Evolutionary conservation across 2,797 vertebrate species (phyloP), one percentile per base, ranked within the genome.

Genomic region (Bothrops alternatus): DNA sequence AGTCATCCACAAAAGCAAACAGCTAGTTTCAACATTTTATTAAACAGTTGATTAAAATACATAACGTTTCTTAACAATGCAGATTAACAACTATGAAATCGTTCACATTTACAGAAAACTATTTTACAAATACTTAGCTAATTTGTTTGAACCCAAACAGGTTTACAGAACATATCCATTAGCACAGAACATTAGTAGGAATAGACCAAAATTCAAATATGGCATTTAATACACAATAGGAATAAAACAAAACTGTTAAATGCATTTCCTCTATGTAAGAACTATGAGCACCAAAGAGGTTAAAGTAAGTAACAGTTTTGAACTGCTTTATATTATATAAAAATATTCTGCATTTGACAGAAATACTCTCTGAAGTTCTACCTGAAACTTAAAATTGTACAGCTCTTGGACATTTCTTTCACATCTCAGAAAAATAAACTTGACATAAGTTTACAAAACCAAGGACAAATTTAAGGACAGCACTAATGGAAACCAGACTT

Each of bases 1-100:
- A 98, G 97, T 98, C 98, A 98, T 97, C 95, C 97, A 98, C 97
- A 97, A 98, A 98, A 98, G 96, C 97, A 98, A 97, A 97, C 98
- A 97, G 97, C 97, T 97, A 97, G 98, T 98, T 98, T 98, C 97
- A 98, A 98, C 96, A 93, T 95, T 98, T 98, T 98, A 98, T 98
- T 98, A 96, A 95, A 96, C 90, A 96, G 96, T 96, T 95, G 96
- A 97, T 97, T 97, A 96, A 97, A 91, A 96, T 97, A 98, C 96
- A 98, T 95, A 97, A 93, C 93, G 93, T 97, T 97, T 97, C 97
- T 98, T 97, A 96, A 98, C 97, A 96, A 96, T 97, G 96, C 95
- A 93, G 93, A 97, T 95, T 88, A 87, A 95, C 96, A 97, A 28
- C 96, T 97, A 86, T 5, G 93, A 95, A 96, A 94, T 87, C 61